Conservation (phyloP, 2,113 vertebrate species). For the Sinocyclocheilus maitianheensis region DNA sequence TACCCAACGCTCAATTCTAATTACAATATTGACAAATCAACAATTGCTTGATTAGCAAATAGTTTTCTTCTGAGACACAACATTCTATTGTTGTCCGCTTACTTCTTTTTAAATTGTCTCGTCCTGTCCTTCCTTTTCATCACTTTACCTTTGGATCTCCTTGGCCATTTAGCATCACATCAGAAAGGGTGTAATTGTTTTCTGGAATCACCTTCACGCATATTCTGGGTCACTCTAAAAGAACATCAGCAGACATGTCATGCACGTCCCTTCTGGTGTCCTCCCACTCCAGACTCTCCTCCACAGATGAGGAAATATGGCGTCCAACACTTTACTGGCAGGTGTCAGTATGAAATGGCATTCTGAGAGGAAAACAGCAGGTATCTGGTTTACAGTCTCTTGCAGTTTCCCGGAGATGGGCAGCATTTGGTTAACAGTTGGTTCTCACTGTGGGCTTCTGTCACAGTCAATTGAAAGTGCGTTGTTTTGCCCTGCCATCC, state of each 20-base stretch:
- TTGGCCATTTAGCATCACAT: conserved; percentile 15
- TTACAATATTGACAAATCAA: not conserved
- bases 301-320: not conserved
- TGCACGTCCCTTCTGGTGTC: conserved; percentile 30
- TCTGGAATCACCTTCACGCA: conserved; percentile 43
- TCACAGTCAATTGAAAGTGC: conserved; percentile 31
- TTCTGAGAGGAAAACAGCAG: conserved; percentile 16
- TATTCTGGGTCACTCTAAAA: conserved; percentile 38
- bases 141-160: conserved; percentile 16
- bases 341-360: not conserved
- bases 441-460: conserved; percentile 34
- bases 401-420: not conserved
- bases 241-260: conserved; percentile 40
- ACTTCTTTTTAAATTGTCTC: not conserved
- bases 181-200: conserved; percentile 29
- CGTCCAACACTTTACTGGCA: not conserved
- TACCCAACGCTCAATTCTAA: not conserved
- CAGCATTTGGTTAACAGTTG: conserved; percentile 23
- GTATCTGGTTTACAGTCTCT: conserved; percentile 5
- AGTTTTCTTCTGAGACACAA: not conserved
- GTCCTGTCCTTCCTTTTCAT: not conserved
- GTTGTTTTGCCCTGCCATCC: not conserved
- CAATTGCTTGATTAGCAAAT: not conserved
- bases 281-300: conserved; percentile 13
- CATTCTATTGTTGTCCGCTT: not conserved